Percentiles rank a stretch among this genome's conserved stretches.
Conservation (phyloP, 2,888 invertebrate genomes). For the Drosophila silvestris region DNA sequence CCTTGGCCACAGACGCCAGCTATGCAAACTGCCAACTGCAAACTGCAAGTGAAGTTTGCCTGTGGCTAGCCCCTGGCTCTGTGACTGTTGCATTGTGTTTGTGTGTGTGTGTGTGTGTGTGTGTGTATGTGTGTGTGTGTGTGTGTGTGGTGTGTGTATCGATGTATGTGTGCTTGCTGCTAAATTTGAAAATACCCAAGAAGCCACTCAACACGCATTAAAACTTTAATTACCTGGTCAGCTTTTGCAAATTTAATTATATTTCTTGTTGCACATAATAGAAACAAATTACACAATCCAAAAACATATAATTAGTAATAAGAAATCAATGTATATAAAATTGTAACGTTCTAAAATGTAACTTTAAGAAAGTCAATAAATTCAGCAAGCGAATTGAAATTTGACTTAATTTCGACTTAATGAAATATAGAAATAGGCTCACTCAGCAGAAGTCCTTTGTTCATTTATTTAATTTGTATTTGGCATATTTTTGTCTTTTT, state of each 20-base stretch:
- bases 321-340: background rate
- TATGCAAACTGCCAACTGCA: slow-evolving; percentile 68
- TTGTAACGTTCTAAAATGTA: background rate
- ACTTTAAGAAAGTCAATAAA: background rate
- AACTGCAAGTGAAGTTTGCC: slow-evolving; percentile 79
- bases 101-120: background rate
- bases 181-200: slow-evolving; percentile 25
- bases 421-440: background rate
- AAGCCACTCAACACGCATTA: slow-evolving; percentile 32
- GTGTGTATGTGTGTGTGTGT: background rate
- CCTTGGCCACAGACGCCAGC: slow-evolving; percentile 48
- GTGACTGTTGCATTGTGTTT: slow-evolving; percentile 12
- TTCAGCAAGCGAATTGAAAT: background rate
- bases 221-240: slow-evolving; percentile 15
- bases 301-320: background rate
- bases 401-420: background rate
- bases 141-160: background rate
- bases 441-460: background rate
- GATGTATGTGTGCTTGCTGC: slow-evolving; percentile 15
- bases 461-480: background rate
- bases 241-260: background rate
- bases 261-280: background rate
- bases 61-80: slow-evolving; percentile 62
- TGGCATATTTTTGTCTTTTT: no score
- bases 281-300: background rate